Evolutionary conservation across 2,113 vertebrate species (phyloP).

Genomic region (Erythrolamprus reginae): DNA sequence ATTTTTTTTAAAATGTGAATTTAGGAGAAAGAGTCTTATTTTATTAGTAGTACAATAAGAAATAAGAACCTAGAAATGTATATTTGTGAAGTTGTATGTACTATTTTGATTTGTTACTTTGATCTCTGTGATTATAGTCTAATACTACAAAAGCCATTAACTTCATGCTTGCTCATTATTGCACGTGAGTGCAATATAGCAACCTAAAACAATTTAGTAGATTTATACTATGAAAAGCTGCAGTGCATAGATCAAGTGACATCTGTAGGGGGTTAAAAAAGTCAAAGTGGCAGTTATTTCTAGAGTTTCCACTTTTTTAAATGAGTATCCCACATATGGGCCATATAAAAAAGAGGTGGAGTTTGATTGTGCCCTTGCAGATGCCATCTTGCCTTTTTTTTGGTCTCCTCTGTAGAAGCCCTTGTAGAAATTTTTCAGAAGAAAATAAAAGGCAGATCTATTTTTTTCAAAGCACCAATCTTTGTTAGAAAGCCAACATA

Average conservation of each 20-base stretch:
- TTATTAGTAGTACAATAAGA: not conserved
- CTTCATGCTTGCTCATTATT: not conserved
- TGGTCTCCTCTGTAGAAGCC: not conserved
- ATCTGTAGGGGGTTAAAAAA: not conserved
- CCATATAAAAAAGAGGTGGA: not conserved
- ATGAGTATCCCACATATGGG: not conserved
- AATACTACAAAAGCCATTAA: not conserved
- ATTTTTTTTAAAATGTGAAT: conserved; percentile 12
- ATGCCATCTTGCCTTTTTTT: not conserved
- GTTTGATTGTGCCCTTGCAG: not conserved
- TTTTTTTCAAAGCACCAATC: not conserved
- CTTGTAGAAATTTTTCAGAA: not conserved
- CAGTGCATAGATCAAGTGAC: not conserved
- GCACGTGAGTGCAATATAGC: not conserved
- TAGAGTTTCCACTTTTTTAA: not conserved
- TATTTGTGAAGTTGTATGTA: not conserved
- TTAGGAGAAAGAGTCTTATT: not conserved
- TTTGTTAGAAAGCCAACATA: not conserved
- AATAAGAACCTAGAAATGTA: not conserved
- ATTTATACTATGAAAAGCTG: not conserved
- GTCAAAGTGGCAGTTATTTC: not conserved
- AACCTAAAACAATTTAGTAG: not conserved
- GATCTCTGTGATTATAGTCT: not conserved
- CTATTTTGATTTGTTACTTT: not conserved
- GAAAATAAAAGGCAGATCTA: not conserved